Evolutionary conservation across 2,113 vertebrate species (phyloP).

Genomic region (Orthochromis indermauri): DNA sequence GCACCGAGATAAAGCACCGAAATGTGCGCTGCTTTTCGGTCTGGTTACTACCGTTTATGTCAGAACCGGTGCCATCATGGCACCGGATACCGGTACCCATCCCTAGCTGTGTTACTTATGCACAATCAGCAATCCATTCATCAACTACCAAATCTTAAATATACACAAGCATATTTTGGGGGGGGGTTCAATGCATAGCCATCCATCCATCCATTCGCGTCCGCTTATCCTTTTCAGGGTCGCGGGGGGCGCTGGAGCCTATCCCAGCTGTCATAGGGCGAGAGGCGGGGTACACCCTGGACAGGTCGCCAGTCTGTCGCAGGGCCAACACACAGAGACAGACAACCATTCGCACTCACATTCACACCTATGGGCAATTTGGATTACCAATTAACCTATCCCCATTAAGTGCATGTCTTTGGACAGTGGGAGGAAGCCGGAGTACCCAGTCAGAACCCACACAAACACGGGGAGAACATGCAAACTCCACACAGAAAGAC

Average conservation of each 20-base stretch:
- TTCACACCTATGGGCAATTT: not conserved
- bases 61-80: no score
- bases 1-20: no score
- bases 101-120: not conserved
- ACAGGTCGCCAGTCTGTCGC: not conserved
- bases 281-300: not conserved
- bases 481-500: not conserved
- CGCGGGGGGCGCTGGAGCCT: not conserved
- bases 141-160: not conserved
- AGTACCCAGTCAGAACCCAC: not conserved
- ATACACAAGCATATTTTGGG: not conserved
- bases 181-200: not conserved
- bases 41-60: no score
- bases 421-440: rapidly evolving
- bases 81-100: no score
- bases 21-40: no score
- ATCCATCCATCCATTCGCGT: not conserved
- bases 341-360: not conserved
- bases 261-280: not conserved
- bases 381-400: not conserved
- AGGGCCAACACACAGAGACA: not conserved
- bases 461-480: not conserved
- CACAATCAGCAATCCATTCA: not conserved
- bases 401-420: not conserved
- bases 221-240: no score